phyloP scores from a whole-genome alignment of 2,888 invertebrate genomes.

The Watsonalla cultraria region DNA sequence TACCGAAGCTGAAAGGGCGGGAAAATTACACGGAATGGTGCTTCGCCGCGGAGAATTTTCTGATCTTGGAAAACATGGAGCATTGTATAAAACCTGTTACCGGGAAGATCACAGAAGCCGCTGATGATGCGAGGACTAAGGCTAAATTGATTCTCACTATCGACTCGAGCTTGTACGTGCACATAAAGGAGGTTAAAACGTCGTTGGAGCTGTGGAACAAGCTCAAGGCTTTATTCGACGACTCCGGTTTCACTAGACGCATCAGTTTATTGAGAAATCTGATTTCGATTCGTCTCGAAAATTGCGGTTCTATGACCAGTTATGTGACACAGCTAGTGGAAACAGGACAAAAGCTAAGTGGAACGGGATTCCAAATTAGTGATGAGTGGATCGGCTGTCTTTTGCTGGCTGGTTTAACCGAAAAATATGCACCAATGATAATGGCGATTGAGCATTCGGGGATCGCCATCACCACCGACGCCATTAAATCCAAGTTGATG shows the following conservation, averaged over 20 bases:
- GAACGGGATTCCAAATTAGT: constrained; percentile 15
- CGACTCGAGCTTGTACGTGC: constrained; percentile 7
- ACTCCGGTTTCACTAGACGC: constrained; percentile 13
- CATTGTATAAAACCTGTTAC: constrained; percentile 7
- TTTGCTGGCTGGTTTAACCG: constrained; percentile 15
- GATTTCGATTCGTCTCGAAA: constrained; percentile 13
- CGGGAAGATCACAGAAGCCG: constrained; percentile 4
- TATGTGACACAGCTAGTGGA: constrained; percentile 15
- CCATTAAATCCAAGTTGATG: constrained; percentile 16
- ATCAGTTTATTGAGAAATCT: constrained; percentile 13
- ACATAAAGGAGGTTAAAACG: constrained; percentile 5
- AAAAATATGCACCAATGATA: not conserved
- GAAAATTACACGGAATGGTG: constrained; percentile 13
- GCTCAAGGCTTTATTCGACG: constrained; percentile 5
- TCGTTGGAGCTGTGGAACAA: constrained; percentile 6
- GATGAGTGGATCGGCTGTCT: constrained; percentile 20
- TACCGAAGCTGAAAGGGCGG: no score
- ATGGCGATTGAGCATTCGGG: no score
- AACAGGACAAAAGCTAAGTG: constrained; percentile 11
- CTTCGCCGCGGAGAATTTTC: constrained; percentile 15
- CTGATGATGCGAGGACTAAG: constrained; percentile 10
- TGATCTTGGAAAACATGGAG: constrained; percentile 10
- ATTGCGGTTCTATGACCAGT: constrained; percentile 9
- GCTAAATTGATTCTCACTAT: constrained; percentile 13
- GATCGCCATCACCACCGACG: constrained; percentile 16